Conservation (phyloP, 2,113 vertebrate species). For the Tiliqua scincoides region DNA sequence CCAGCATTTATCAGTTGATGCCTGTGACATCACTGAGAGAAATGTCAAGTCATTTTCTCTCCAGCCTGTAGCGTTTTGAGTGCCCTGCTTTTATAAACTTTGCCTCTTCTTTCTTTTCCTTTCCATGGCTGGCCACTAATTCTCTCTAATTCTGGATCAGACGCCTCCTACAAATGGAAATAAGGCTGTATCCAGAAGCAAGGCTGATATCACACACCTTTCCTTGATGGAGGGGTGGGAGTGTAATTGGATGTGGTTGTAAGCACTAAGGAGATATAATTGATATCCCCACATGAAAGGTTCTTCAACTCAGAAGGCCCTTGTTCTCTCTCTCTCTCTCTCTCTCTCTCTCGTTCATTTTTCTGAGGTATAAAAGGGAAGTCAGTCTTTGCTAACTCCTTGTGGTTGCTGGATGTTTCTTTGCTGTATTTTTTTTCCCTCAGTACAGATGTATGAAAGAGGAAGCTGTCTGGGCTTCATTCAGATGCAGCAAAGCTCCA, state of each 20-base stretch:
- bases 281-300: neutral
- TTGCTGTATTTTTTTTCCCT: neutral
- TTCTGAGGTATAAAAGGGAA: constrained; percentile 28
- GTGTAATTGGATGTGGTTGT: neutral
- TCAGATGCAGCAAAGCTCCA: neutral
- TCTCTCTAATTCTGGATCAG: neutral
- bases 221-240: neutral
- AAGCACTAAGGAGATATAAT: neutral
- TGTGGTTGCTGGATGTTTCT: neutral
- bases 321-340: too few relatives aligned
- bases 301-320: rapidly evolving
- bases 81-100: neutral
- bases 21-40: neutral
- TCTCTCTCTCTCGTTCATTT: neutral
- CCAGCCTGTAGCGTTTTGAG: neutral
- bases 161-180: neutral
- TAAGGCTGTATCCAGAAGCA: neutral
- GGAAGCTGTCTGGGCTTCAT: neutral
- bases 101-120: neutral
- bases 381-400: neutral
- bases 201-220: neutral
- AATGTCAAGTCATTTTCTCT: neutral
- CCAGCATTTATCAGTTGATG: neutral
- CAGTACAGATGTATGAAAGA: neutral
- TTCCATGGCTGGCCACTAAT: neutral